Conservation (phyloP, 2,888 invertebrate species). For the Pachliopta kotzebuea region DNA sequence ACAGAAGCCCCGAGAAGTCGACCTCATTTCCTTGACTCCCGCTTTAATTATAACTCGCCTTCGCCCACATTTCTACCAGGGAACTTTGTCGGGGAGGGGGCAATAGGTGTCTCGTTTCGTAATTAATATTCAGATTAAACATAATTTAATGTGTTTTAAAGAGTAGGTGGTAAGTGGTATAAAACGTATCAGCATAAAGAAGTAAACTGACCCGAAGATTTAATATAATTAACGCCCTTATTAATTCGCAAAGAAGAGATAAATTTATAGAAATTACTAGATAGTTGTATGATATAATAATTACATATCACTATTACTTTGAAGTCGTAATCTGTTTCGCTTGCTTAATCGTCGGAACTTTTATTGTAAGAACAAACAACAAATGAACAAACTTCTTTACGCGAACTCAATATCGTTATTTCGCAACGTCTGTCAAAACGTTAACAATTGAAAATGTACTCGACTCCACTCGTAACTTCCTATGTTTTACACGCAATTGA, state of each 20-base stretch:
- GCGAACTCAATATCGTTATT: slow-evolving; percentile 23
- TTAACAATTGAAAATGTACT: slow-evolving; percentile 29
- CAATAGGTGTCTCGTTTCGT: slow-evolving; percentile 34
- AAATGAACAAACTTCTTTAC: slow-evolving; percentile 14
- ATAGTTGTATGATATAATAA: not conserved
- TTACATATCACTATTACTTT: not conserved
- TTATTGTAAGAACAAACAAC: slow-evolving; percentile 9
- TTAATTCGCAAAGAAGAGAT: too few species aligned
- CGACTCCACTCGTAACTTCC: slow-evolving; percentile 35
- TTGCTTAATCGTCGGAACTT: not conserved
- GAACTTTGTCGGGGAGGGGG: slow-evolving; percentile 26
- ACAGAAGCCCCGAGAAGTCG: slow-evolving; percentile 38
- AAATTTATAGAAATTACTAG: not conserved
- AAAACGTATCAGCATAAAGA: not conserved
- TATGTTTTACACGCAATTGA: slow-evolving; percentile 47
- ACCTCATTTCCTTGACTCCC: slow-evolving; percentile 51
- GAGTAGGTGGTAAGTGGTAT: not conserved
- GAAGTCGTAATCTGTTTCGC: not conserved
- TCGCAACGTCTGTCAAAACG: slow-evolving; percentile 50
- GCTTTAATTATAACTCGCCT: slow-evolving; percentile 52
- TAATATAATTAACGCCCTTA: too few species aligned
- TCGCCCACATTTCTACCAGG: slow-evolving; percentile 40
- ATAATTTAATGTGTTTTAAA: slow-evolving; percentile 18
- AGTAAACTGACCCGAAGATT: not conserved
- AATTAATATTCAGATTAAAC: slow-evolving; percentile 32